Evolutionary conservation across 2,888 invertebrate species (phyloP).

Genomic region (Eumacrocentrus americanus): DNA sequence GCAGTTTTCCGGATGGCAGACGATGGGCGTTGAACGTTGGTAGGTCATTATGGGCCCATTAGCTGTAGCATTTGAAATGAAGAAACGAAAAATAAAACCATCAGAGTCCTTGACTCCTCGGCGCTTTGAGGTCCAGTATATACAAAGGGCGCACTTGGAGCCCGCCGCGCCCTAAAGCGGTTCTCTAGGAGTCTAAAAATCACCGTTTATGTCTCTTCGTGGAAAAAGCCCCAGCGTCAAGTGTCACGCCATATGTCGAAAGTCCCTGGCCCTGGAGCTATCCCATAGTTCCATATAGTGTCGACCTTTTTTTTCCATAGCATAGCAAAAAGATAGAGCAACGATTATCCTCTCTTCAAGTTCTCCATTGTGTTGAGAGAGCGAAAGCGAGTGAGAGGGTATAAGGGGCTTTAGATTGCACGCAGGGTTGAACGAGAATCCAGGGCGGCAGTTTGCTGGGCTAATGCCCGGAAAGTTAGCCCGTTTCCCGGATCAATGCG

Average conservation of each 20-base stretch:
- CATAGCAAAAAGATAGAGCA: not conserved
- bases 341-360: slow-evolving; percentile 9
- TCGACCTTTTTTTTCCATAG: slow-evolving; percentile 15
- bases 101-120: slow-evolving; percentile 4
- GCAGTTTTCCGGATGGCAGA: slow-evolving; percentile 13
- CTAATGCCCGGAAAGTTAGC: slow-evolving; percentile 48
- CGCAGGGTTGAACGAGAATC: slow-evolving; percentile 4
- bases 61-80: slow-evolving; percentile 33
- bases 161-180: slow-evolving; percentile 23
- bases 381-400: too few species aligned
- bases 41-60: slow-evolving; percentile 49
- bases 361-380: not conserved
- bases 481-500: slow-evolving; percentile 53
- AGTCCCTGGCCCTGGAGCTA: not conserved
- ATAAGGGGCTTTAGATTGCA: not conserved
- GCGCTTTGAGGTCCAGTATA: slow-evolving; percentile 9
- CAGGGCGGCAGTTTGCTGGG: slow-evolving; percentile 31
- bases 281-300: not conserved
- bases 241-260: slow-evolving; percentile 27
- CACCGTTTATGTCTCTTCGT: slow-evolving; percentile 28
- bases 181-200: slow-evolving; percentile 15
- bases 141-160: slow-evolving; percentile 10
- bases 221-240: slow-evolving; percentile 18
- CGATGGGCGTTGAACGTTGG: slow-evolving; percentile 33
- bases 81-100: slow-evolving; percentile 15